Evolutionary conservation across 2,113 vertebrate species (phyloP).

Genomic region (Gymnocephalus cernua): DNA sequence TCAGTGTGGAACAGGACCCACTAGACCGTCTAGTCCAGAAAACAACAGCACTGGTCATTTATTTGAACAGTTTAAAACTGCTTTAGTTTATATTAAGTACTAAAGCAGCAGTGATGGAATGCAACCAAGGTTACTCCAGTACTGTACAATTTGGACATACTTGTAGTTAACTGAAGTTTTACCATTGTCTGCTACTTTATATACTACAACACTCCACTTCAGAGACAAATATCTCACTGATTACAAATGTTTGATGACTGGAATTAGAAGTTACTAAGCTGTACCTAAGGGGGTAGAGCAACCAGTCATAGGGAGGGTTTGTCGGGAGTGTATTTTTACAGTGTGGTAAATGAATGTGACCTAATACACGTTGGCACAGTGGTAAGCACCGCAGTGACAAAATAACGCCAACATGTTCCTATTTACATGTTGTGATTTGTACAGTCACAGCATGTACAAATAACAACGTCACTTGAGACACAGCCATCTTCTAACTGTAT

Average conservation of each 20-base stretch:
- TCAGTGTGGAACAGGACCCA: slow-evolving; percentile 43
- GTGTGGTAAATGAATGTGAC: neutral
- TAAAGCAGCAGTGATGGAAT: neutral
- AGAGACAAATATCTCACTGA: neutral
- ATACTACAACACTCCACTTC: neutral
- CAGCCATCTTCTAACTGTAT: too few relatives aligned
- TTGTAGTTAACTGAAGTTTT: neutral
- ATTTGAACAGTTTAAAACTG: slow-evolving; percentile 35
- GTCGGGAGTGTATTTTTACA: too few relatives aligned
- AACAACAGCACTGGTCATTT: slow-evolving; percentile 20
- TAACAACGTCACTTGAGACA: too few relatives aligned
- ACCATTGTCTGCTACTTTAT: neutral
- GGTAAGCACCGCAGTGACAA: too few relatives aligned
- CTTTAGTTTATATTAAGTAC: neutral
- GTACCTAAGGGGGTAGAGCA: neutral
- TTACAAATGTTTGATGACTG: neutral
- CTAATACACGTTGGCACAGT: too few relatives aligned
- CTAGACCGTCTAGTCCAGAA: slow-evolving; percentile 36
- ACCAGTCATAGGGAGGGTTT: neutral
- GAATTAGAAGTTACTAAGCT: neutral
- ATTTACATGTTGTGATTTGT: too few relatives aligned
- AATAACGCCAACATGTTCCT: too few relatives aligned
- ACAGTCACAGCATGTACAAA: too few relatives aligned
- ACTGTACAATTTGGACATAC: neutral
- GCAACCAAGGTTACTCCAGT: neutral